phyloP scores from a whole-genome alignment of 2,888 invertebrate genomes.

The Coelinius sp. region DNA sequence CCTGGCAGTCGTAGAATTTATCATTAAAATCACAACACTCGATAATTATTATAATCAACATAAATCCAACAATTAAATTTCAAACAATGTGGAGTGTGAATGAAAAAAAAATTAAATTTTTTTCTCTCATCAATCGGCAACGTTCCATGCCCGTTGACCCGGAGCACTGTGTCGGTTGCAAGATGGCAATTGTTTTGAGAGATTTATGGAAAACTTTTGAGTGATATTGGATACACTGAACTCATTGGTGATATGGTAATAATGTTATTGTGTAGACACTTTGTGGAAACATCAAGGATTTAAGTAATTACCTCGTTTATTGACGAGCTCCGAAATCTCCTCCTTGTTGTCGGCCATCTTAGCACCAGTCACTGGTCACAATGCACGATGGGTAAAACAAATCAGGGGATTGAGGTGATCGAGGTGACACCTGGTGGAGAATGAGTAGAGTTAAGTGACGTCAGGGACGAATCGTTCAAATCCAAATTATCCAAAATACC shows the following conservation, averaged over 20 bases:
- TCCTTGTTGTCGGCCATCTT: constrained; percentile 72
- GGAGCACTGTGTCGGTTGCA: constrained; percentile 51
- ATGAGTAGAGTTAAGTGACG: not conserved
- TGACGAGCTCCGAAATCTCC: constrained; percentile 69
- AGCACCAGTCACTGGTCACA: constrained; percentile 70
- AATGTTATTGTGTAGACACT: constrained; percentile 41
- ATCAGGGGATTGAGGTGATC: constrained; percentile 48
- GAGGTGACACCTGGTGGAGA: constrained; percentile 38
- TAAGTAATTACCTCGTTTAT: constrained; percentile 68
- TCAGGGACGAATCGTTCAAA: not conserved
- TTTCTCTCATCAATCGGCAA: constrained; percentile 43
- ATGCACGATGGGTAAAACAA: constrained; percentile 70
- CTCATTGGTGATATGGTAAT: constrained; percentile 10
- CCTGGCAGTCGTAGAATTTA: constrained; percentile 28
- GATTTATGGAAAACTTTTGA: constrained; percentile 46
- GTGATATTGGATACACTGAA: not conserved
- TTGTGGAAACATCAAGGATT: constrained; percentile 42
- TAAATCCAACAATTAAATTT: not conserved
- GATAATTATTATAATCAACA: not conserved
- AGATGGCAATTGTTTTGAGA: constrained; percentile 60
- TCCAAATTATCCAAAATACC: too few relatives aligned
- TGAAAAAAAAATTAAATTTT: constrained; percentile 18
- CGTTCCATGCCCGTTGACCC: constrained; percentile 50
- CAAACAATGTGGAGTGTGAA: not conserved
- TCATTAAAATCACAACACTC: not conserved